Percentiles rank a stretch among this genome's conserved stretches.
Conservation (phyloP, 2,113 vertebrate species). For the Amazona guildingii region DNA sequence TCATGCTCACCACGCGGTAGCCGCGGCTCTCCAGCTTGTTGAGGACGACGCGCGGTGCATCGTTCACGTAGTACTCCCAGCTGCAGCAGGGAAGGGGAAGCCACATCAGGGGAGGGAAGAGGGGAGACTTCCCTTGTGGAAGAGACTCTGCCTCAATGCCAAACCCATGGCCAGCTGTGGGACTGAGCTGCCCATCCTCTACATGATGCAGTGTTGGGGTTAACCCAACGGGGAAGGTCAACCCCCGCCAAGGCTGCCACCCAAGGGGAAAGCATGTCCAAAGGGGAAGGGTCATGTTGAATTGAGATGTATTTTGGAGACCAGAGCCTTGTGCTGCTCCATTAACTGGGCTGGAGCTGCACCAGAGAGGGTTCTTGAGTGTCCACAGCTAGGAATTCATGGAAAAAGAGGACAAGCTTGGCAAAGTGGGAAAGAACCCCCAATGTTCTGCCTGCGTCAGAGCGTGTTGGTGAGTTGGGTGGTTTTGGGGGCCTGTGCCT, state of each 20-base stretch:
- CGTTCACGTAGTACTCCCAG: constrained; percentile 90
- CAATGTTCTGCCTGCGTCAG: fast-evolving
- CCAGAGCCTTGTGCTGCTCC: fast-evolving
- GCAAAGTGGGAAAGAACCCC: background rate
- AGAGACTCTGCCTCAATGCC: background rate
- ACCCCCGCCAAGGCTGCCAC: background rate
- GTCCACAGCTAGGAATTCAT: background rate
- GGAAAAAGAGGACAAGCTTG: background rate
- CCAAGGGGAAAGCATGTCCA: background rate
- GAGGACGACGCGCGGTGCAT: constrained; percentile 88
- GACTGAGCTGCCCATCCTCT: background rate
- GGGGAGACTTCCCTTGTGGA: background rate
- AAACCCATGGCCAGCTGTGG: background rate
- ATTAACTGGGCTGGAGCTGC: background rate
- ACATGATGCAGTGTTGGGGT: background rate
- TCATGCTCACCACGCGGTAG: constrained; percentile 91
- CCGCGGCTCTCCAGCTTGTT: constrained; percentile 91
- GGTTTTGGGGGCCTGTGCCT: background rate
- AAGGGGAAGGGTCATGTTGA: background rate
- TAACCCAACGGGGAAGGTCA: background rate
- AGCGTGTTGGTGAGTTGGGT: background rate
- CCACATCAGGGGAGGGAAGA: background rate
- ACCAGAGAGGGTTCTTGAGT: background rate
- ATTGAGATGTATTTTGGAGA: background rate
- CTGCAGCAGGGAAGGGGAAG: constrained; percentile 65